These are phyloP conservation scores for Mercenaria mercenaria DNA, from an alignment of 1,140 invertebrate genomes.

Conservation along the genomic window DNA sequence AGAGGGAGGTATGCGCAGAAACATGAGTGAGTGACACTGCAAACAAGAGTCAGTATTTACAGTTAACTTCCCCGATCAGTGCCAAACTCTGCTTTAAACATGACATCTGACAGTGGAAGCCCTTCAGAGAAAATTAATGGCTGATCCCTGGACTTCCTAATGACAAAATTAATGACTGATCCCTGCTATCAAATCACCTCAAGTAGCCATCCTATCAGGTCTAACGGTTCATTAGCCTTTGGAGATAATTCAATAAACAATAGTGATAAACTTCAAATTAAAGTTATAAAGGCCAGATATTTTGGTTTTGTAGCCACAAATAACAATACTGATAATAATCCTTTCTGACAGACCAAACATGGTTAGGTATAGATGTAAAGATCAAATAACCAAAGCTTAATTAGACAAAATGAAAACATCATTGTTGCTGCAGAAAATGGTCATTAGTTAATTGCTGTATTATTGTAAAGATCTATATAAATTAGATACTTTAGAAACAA, in stretches of 20 bases:
- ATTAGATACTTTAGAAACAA: too few species aligned
- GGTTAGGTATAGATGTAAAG: neutral
- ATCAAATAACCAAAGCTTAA: neutral
- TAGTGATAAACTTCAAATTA: constrained; percentile 42
- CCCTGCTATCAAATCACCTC: neutral
- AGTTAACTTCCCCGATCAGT: neutral
- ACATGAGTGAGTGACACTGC: too few species aligned
- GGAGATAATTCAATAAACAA: constrained; percentile 56
- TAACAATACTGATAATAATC: neutral
- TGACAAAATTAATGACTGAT: constrained; percentile 7
- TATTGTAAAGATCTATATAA: neutral
- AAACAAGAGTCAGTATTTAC: too few species aligned
- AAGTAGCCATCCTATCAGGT: neutral
- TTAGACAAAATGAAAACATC: neutral
- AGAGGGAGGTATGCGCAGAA: too few species aligned
- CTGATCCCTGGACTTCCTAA: constrained; percentile 16
- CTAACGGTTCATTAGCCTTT: constrained; percentile 32
- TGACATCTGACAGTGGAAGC: constrained; percentile 18
- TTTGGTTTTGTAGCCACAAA: neutral
- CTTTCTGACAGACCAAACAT: neutral
- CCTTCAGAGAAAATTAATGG: neutral
- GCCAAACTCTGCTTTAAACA: constrained; percentile 13
- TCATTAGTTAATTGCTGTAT: neutral
- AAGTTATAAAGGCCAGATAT: constrained; percentile 25
- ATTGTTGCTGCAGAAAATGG: neutral